Base-by-base conservation (phyloP, 2,888 invertebrate species). In the Melitaea athalia region DNA sequence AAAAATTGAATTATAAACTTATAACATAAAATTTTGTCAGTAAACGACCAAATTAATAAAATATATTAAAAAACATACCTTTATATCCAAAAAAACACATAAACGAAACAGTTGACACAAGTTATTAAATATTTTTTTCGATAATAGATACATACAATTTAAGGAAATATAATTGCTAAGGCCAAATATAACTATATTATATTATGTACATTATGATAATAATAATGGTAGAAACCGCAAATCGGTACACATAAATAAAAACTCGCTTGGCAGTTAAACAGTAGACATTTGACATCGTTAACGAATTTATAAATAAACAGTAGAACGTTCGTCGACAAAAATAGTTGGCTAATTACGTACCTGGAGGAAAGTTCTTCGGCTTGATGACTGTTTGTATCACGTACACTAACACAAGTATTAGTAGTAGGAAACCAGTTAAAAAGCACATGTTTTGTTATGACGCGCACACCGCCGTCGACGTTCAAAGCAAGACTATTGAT, bases 291-390 rank as follows among this genome's bases (percentile, higher is more conserved):
- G 52, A 38, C 62, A 52, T 52, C 49, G 49, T 14, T 33, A 11
- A 5, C 33, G 62, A 59, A 42, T 11, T 7, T 47, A 15, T 45
- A 64, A n/a, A 59, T 45, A 47, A 64, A 50, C 64, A 72, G 15
- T 50, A 55, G 53, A 57, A 24, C 8, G 33, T 38, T 38, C 33
- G 38, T 38, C 33, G 8, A 15, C n/a, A n/a, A 67, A 15, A 42
- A 49, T 33, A 43, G 49, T 8, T 47, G 24, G 45, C 42, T 11
- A 64, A 12, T 33, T 33, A 38, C 33, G 63, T 85, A 94, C 94
- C 94, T 79, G 93, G 93, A 17, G 94, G 93, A 80, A 86, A 94
- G 68, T 87, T 85, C 71, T 78, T 83, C 1, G 94, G 94, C 76
- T 90, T 93, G 53, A 79, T 81, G 49, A 84, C 80, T 11, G 78